A percentile compares a stretch with the other conserved stretches of the same genome.
Conservation (phyloP, 1,140 invertebrate species). For the Macrosteles quadrilineatus region DNA sequence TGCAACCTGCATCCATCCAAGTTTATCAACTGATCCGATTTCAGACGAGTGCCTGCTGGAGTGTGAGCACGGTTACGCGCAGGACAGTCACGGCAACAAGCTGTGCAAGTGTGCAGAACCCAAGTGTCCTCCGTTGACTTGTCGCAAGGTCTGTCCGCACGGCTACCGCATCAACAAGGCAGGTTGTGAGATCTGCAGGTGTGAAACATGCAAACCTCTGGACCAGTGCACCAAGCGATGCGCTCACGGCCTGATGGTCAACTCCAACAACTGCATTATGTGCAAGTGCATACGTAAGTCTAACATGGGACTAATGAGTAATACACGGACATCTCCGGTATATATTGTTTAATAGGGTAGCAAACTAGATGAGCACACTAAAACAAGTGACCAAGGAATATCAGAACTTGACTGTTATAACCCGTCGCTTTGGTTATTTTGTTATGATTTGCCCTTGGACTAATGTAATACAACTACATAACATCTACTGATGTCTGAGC, state of each 20-base stretch:
- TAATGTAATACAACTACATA: too few relatives aligned
- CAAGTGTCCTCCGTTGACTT: slow-evolving; percentile 50
- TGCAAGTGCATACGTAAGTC: slow-evolving; percentile 53
- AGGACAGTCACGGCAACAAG: slow-evolving; percentile 45
- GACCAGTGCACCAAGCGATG: slow-evolving; percentile 45
- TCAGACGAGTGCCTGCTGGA: slow-evolving; percentile 50
- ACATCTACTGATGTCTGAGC: too few relatives aligned
- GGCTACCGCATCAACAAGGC: slow-evolving; percentile 52
- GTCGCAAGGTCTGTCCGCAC: slow-evolving; percentile 53
- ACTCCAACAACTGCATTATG: slow-evolving; percentile 52
- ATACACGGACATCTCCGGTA: too few relatives aligned
- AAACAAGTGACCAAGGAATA: too few relatives aligned
- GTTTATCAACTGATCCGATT: too few relatives aligned
- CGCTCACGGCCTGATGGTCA: slow-evolving; percentile 51
- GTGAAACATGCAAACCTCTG: slow-evolving; percentile 44
- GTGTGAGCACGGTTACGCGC: slow-evolving; percentile 47
- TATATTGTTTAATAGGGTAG: too few relatives aligned
- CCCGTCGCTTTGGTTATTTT: too few relatives aligned
- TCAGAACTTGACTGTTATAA: too few relatives aligned
- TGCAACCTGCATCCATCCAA: too few relatives aligned
- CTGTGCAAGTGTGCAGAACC: slow-evolving; percentile 49
- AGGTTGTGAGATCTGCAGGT: slow-evolving; percentile 54
- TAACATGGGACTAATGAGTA: too few relatives aligned
- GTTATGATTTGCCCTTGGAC: too few relatives aligned
- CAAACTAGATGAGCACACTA: too few relatives aligned